Evolutionary conservation across 2,888 invertebrate species (phyloP).

Genomic region (Brachypalpus laphriformis): DNA sequence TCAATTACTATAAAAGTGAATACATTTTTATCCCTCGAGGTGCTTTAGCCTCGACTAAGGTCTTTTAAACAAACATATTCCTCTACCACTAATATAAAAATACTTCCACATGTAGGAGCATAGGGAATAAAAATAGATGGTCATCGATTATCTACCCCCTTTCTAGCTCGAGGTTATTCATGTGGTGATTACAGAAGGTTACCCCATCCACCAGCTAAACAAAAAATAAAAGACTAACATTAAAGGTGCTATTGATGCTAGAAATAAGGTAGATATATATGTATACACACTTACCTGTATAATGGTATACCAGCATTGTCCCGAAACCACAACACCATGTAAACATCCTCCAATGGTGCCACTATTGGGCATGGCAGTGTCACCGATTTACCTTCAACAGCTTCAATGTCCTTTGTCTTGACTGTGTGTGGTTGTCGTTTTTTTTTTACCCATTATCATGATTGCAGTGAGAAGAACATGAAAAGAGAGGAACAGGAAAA

Average conservation of each 20-base stretch:
- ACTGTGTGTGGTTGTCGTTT: constrained; percentile 82
- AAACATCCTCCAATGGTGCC: constrained; percentile 92
- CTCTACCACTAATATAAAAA: neutral
- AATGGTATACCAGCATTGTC: constrained; percentile 93
- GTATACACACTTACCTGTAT: constrained; percentile 87
- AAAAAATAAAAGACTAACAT: neutral
- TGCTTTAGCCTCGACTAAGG: neutral
- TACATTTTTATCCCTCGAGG: neutral
- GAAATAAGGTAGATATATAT: neutral
- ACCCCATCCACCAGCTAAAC: neutral
- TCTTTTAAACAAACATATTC: too few species aligned
- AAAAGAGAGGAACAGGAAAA: constrained; percentile 39
- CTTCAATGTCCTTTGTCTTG: constrained; percentile 91
- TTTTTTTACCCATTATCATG: constrained; percentile 30
- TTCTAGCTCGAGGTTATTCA: constrained; percentile 1
- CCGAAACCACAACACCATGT: constrained; percentile 96
- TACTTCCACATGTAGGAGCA: neutral
- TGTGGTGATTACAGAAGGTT: constrained; percentile 38
- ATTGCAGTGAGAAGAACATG: constrained; percentile 49
- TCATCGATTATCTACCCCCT: constrained; percentile 29
- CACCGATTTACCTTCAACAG: constrained; percentile 93
- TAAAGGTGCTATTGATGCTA: neutral
- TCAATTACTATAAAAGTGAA: neutral
- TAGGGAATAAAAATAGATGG: constrained; percentile 12
- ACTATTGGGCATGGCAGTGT: constrained; percentile 94